A percentile compares a stretch with the other conserved stretches of the same genome.
phyloP scores from a whole-genome alignment of 2,888 invertebrate genomes.

The Parnassius orleans region DNA sequence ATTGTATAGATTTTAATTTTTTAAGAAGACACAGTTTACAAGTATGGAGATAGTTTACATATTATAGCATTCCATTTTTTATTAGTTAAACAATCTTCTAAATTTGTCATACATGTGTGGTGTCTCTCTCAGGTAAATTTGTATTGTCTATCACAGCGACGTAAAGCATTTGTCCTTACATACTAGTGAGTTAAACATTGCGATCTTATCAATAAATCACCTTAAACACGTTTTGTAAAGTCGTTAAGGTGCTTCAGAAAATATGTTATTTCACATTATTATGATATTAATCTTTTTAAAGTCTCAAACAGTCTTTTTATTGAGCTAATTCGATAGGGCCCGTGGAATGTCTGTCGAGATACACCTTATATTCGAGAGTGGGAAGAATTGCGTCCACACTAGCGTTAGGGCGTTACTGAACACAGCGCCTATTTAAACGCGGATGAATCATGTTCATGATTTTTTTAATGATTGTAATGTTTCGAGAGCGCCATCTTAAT shows the following conservation, averaged over 20 bases:
- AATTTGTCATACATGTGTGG: slow-evolving; percentile 60
- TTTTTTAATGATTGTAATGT: background rate
- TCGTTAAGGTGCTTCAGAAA: slow-evolving; percentile 76
- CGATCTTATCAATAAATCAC: slow-evolving; percentile 76
- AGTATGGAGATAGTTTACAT: slow-evolving; percentile 46
- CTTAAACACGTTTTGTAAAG: slow-evolving; percentile 73
- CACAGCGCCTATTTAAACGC: background rate
- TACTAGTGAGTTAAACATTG: slow-evolving; percentile 76
- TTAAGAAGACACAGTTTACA: slow-evolving; percentile 38
- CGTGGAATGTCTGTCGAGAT: slow-evolving; percentile 71
- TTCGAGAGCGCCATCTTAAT: background rate
- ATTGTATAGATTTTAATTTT: background rate
- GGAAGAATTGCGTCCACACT: slow-evolving; percentile 17
- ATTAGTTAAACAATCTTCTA: slow-evolving; percentile 45
- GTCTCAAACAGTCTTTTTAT: slow-evolving; percentile 76
- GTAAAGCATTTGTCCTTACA: slow-evolving; percentile 80
- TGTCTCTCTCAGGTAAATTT: slow-evolving; percentile 69
- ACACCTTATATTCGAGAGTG: slow-evolving; percentile 38
- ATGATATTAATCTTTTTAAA: slow-evolving; percentile 64
- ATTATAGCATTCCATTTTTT: slow-evolving; percentile 46
- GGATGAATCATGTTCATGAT: background rate
- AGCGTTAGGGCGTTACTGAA: slow-evolving; percentile 10
- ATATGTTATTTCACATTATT: slow-evolving; percentile 59
- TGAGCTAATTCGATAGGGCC: slow-evolving; percentile 74
- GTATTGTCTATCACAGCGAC: slow-evolving; percentile 78